Evolutionary conservation across 1,140 invertebrate species (phyloP).

Genomic region (Sitobion miscanthi): DNA sequence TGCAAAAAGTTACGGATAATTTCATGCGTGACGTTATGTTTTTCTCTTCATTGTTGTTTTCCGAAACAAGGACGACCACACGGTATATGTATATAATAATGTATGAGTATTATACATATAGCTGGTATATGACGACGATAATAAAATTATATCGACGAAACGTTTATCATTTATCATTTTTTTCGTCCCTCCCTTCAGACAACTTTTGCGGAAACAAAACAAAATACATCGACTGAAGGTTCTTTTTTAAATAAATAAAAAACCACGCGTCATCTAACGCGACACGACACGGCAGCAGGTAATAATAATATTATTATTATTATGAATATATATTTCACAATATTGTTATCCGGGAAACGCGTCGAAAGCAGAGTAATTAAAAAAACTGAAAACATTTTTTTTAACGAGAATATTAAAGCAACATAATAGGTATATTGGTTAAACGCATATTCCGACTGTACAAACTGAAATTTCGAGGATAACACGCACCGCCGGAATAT

Average conservation of each 20-base stretch:
- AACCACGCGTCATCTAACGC: background rate
- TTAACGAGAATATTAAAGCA: background rate
- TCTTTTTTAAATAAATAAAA: constrained; percentile 17
- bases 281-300: background rate
- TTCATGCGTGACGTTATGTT: constrained; percentile 49
- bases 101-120: background rate
- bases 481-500: no score
- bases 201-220: background rate
- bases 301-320: no score
- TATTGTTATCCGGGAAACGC: background rate
- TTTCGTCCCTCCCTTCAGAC: background rate
- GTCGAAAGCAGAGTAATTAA: background rate
- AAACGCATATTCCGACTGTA: no score
- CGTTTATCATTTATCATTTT: constrained; percentile 13
- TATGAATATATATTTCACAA: background rate
- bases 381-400: background rate
- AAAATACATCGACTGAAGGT: background rate
- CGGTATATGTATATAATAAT: background rate
- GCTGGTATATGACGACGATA: background rate
- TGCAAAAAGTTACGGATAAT: constrained; percentile 53
- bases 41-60: constrained; percentile 46
- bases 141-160: background rate
- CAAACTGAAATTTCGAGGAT: background rate
- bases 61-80: constrained; percentile 19
- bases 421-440: background rate